Evolutionary conservation across 30 jellyfish, hydroid and myxozoan species (phyloP).

Genomic region (Aurelia aurita complex sp. Pacific): DNA sequence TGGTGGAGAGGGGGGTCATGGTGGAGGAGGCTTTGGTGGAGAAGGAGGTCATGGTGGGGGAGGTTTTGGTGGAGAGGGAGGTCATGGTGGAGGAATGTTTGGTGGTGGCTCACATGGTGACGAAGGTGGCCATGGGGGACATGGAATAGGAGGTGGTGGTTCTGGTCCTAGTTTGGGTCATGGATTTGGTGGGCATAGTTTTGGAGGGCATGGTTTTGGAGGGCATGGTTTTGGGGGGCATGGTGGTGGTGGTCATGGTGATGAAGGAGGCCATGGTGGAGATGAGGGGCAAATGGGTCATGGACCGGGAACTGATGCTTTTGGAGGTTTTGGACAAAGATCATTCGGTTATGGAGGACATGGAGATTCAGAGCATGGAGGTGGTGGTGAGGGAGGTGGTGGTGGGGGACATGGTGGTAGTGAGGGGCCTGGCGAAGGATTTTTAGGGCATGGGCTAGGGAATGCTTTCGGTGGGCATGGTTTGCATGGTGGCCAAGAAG

Average conservation of each 20-base stretch:
- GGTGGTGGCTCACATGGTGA: slow-evolving; percentile 32
- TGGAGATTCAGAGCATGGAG: too few species aligned
- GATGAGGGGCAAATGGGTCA: too few species aligned
- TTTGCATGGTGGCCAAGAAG: neutral
- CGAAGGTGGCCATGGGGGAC: slow-evolving; percentile 49
- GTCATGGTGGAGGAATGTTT: neutral
- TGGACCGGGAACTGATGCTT: too few species aligned
- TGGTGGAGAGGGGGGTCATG: slow-evolving; percentile 39
- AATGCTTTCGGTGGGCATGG: slow-evolving; percentile 13
- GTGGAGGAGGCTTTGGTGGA: slow-evolving; percentile 28
- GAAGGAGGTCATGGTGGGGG: slow-evolving; percentile 13
- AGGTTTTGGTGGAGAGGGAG: slow-evolving; percentile 24
- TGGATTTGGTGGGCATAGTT: slow-evolving; percentile 20
- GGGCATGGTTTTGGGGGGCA: slow-evolving; percentile 50
- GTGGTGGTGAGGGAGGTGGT: slow-evolving; percentile 3
- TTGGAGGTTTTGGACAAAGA: too few species aligned
- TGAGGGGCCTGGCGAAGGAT: slow-evolving; percentile 13
- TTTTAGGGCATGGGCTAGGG: slow-evolving; percentile 34
- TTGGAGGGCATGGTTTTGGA: slow-evolving; percentile 29
- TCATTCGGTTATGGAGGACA: too few species aligned
- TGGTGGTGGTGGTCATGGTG: slow-evolving; percentile 5
- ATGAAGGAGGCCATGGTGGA: too few species aligned
- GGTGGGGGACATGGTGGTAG: slow-evolving; percentile 18
- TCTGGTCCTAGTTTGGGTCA: slow-evolving; percentile 4
- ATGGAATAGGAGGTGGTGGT: slow-evolving; percentile 18